These are phyloP conservation scores for Adelosebastes latens DNA, from an alignment of 2,797 vertebrate species.

Conservation along the genomic window DNA sequence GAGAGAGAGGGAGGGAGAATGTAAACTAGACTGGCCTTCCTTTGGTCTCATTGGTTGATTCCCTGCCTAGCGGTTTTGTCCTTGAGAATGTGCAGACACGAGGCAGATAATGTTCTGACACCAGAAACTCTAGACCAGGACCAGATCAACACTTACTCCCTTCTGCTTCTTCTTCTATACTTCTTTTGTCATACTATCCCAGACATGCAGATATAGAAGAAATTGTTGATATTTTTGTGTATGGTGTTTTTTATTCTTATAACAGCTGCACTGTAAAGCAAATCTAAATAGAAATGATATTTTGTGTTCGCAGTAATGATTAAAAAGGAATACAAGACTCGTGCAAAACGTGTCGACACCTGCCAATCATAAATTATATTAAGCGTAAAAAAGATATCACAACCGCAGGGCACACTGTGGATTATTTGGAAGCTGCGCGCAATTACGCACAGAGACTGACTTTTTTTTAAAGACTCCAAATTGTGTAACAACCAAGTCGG, in stretches of 20 bases:
- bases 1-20: constrained; percentile 38
- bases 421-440: constrained; percentile 44
- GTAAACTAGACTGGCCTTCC: constrained; percentile 72
- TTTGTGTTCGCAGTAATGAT: neutral
- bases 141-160: constrained; percentile 80
- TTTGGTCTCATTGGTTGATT: constrained; percentile 74
- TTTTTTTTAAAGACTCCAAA: constrained; percentile 7
- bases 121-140: constrained; percentile 85
- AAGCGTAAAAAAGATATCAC: constrained; percentile 33
- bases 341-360: constrained; percentile 40
- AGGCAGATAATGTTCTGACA: constrained; percentile 88
- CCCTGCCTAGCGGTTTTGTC: constrained; percentile 77
- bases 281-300: neutral
- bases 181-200: constrained; percentile 41
- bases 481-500: constrained; percentile 4
- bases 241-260: neutral
- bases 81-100: constrained; percentile 89
- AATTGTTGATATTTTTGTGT: constrained; percentile 19
- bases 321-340: neutral
- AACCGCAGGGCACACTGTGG: constrained; percentile 21
- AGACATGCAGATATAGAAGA: constrained; percentile 30
- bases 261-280: neutral
- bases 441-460: neutral
- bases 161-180: constrained; percentile 50
- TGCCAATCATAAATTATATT: constrained; percentile 39